Evolutionary conservation across 2,888 invertebrate genomes (phyloP).

Genomic region (Monoplex corrugatus): DNA sequence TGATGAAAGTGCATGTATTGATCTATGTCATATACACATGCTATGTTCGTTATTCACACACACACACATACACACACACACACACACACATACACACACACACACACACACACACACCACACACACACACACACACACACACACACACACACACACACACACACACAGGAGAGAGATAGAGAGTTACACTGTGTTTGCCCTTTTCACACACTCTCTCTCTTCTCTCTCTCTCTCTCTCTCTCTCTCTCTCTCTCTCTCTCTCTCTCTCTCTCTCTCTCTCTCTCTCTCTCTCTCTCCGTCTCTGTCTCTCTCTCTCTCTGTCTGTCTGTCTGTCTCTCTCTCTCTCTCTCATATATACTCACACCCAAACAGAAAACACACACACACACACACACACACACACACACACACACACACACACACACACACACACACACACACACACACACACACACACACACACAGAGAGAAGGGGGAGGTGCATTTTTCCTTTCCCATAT

Average conservation of each 20-base stretch:
- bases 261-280: too few relatives aligned
- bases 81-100: background rate
- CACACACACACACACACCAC: background rate
- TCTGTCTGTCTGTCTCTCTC: too few relatives aligned
- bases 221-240: too few relatives aligned
- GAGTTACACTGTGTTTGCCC: background rate
- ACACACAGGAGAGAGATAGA: background rate
- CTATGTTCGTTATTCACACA: too few relatives aligned
- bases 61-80: background rate
- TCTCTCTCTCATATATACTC: too few relatives aligned
- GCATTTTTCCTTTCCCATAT: background rate
- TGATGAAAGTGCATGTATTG: too few relatives aligned
- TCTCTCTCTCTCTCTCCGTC: background rate
- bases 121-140: background rate
- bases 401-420: background rate
- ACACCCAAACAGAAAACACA: too few relatives aligned
- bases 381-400: background rate
- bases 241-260: background rate
- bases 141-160: background rate
- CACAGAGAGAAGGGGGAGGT: background rate
- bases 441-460: background rate
- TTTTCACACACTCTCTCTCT: too few relatives aligned
- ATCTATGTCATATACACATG: too few relatives aligned
- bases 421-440: background rate
- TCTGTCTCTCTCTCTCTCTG: background rate